Percentiles rank a stretch among this genome's conserved stretches.
Evolutionary conservation across 2,888 invertebrate genomes (phyloP).

Genomic region (Microctonus hyperodae): DNA sequence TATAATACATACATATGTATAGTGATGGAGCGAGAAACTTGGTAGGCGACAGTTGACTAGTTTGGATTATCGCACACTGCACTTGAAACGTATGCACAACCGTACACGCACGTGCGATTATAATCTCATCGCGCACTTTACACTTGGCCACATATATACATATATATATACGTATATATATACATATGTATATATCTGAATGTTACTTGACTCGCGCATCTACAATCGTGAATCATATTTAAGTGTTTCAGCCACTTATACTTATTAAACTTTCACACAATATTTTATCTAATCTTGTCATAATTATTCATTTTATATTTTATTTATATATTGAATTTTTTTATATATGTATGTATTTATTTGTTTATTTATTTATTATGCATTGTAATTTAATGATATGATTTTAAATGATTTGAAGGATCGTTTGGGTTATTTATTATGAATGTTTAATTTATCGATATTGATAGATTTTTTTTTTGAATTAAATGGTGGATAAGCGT

Average conservation of each 20-base stretch:
- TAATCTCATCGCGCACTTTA: conserved; percentile 17
- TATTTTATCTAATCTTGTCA: neutral
- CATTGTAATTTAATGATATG: too few relatives aligned
- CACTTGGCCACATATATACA: neutral
- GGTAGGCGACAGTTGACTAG: conserved; percentile 26
- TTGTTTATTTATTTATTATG: too few relatives aligned
- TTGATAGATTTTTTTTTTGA: too few relatives aligned
- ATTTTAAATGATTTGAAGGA: too few relatives aligned
- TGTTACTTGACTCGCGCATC: neutral
- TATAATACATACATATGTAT: neutral
- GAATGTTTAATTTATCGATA: too few relatives aligned
- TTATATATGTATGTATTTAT: too few relatives aligned
- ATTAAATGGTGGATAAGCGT: too few relatives aligned
- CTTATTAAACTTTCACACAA: neutral
- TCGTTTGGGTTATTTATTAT: too few relatives aligned
- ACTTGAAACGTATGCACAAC: neutral
- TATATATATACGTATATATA: neutral
- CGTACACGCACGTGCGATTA: conserved; percentile 21
- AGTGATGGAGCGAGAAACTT: conserved; percentile 14
- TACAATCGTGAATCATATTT: conserved; percentile 5
- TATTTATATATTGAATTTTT: too few relatives aligned
- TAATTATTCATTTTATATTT: conserved; percentile 12
- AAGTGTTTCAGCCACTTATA: neutral
- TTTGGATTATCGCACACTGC: conserved; percentile 25
- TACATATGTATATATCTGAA: neutral